Base-by-base conservation (phyloP, 2,113 vertebrate genomes). In the Ginglymostoma cirratum region DNA sequence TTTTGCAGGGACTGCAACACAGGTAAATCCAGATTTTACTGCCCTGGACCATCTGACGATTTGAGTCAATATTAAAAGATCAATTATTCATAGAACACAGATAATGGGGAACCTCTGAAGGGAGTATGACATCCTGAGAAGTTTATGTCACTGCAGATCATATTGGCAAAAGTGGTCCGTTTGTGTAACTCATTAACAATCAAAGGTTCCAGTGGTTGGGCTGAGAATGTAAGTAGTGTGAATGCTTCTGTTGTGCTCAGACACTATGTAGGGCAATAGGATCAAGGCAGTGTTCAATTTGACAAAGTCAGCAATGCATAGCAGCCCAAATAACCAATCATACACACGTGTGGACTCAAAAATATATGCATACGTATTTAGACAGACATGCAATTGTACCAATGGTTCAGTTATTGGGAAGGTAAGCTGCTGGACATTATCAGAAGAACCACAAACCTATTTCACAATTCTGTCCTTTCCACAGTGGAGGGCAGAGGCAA, bases 401-500 rank as follows among this genome's bases (percentile, higher is more conserved):
- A 72, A 0, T 95, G 69, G 72, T 24, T 15, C 38, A 24, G 52
- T 48, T 5, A 15, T 90, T 65, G 23, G 2, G 7, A 69, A 66
- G 19, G 5, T 55, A 52, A 61, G 61, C 7, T 38, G 94, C 30
- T 52, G 1, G 5, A 95, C 23, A 76, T 48, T 52, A 72, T 72
- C 38, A 72, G 42, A 52, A 34, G 42, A 38, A 80, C 42, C n/a
- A 34, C 96, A 96, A 66, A 98, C 98, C 98, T 96, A 66, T 97
- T 96, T 98, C 97, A 96, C 98, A 98, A 70, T 87, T 96, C 12
- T 96, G 92, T 45, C 98, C 98, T 42, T 96, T 96, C 96, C 96
- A 98, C 23, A 17, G 94, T 0, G 97, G 98, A 5, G 97, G 97
- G 95, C 98, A 98, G 70, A 98, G 96, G 94, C 98, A 98, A 6